Percentiles rank a stretch among this genome's conserved stretches.
Conservation (phyloP, 2,113 vertebrate genomes). For the Anhinga anhinga region DNA sequence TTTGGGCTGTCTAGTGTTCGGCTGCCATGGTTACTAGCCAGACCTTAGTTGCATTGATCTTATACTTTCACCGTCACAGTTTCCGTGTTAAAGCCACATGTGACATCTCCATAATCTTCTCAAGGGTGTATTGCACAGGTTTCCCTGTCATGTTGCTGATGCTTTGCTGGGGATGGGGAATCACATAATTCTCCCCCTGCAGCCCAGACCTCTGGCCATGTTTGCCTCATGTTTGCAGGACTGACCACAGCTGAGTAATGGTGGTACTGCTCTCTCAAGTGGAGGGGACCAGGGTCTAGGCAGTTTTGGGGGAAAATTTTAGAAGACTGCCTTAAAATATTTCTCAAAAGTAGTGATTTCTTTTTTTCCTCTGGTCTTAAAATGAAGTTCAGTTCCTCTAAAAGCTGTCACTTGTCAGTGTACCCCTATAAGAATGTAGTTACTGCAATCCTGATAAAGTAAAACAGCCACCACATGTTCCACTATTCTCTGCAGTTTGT, state of each 20-base stretch:
- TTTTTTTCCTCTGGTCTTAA: neutral
- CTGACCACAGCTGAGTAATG: neutral
- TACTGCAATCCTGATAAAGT: neutral
- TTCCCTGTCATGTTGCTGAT: neutral
- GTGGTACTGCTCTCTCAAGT: neutral
- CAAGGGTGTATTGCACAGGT: neutral
- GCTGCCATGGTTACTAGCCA: neutral
- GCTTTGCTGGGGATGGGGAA: neutral
- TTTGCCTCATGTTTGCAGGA: neutral
- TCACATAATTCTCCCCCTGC: neutral
- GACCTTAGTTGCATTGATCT: neutral
- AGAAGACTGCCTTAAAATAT: neutral
- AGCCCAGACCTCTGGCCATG: fast-evolving
- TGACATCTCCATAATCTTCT: neutral
- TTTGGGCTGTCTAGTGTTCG: fast-evolving
- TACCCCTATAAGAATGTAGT: neutral
- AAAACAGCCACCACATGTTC: neutral
- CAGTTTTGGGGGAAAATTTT: neutral
- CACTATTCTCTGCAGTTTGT: neutral
- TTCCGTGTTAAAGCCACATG: neutral
- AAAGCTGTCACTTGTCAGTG: neutral
- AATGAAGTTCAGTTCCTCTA: neutral
- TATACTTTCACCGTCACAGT: neutral
- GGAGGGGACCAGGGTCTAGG: neutral
- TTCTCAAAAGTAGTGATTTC: neutral